Conservation (phyloP, 2,888 invertebrate genomes). For the Chrysolina oricalcia region DNA sequence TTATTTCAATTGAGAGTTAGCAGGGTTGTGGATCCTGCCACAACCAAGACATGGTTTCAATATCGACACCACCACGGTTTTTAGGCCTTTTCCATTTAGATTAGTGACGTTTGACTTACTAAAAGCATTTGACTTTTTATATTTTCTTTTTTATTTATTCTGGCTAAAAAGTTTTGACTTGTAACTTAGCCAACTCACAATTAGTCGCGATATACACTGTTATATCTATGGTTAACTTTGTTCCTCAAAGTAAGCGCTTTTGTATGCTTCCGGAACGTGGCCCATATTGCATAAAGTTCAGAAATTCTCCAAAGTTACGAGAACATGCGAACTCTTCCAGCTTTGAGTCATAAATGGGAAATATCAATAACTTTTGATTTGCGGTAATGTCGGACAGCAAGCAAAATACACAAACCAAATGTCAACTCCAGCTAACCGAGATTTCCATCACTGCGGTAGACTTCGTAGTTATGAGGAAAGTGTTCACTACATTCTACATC, state of each 20-base stretch:
- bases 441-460: too few relatives aligned
- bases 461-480: too few relatives aligned
- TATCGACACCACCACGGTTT: neutral
- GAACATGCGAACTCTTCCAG: slow-evolving; percentile 2
- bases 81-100: slow-evolving; percentile 11
- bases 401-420: too few relatives aligned
- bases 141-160: neutral
- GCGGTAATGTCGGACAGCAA: too few relatives aligned
- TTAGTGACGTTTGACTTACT: slow-evolving; percentile 34
- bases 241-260: slow-evolving; percentile 46
- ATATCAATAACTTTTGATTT: too few relatives aligned
- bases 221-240: slow-evolving; percentile 30
- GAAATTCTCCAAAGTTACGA: slow-evolving; percentile 23
- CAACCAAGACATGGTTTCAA: slow-evolving; percentile 1
- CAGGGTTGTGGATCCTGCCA: slow-evolving; percentile 17
- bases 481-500: too few relatives aligned
- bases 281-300: slow-evolving; percentile 31
- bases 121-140: slow-evolving; percentile 20
- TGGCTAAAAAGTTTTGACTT: slow-evolving; percentile 15
- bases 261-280: slow-evolving; percentile 45
- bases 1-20: neutral
- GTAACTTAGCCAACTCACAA: slow-evolving; percentile 2
- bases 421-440: too few relatives aligned
- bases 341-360: too few relatives aligned
- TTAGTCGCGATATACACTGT: neutral